These are phyloP conservation scores for Galbula dea DNA, from an alignment of 2,113 vertebrate species.

Conservation along the genomic window DNA sequence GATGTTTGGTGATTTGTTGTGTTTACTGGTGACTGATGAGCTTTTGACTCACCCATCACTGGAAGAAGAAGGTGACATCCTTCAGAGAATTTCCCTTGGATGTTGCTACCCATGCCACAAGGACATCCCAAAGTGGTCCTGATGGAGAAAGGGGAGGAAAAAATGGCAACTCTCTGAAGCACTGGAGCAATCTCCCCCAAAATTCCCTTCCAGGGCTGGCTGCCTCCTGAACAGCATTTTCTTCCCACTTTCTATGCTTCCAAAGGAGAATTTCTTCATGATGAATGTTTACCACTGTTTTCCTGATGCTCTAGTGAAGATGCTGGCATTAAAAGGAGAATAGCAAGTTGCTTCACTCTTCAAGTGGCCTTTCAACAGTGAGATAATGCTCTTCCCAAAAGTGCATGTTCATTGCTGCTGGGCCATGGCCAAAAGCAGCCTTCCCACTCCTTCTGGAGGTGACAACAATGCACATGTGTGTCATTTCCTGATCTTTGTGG, in stretches of 20 bases:
- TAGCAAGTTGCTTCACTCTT: background rate
- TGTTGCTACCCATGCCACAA: fast-evolving
- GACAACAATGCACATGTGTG: constrained; percentile 55
- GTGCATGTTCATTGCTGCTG: constrained; percentile 25
- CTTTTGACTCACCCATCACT: background rate
- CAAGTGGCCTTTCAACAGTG: background rate
- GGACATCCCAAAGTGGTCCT: background rate
- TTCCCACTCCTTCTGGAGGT: constrained; percentile 34
- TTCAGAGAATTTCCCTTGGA: background rate
- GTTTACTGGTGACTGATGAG: background rate
- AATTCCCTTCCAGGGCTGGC: background rate
- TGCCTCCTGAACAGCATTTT: background rate
- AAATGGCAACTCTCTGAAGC: background rate
- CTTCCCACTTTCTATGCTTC: background rate
- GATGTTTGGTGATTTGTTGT: background rate
- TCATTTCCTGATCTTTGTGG: constrained; percentile 50
- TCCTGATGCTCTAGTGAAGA: background rate
- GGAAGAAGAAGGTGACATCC: background rate
- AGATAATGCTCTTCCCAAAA: constrained; percentile 53
- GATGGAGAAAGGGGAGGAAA: background rate
- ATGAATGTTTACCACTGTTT: background rate
- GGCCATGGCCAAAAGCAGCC: constrained; percentile 6
- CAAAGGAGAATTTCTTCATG: background rate
- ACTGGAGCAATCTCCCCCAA: background rate
- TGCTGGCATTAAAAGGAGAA: background rate